Conservation (phyloP, 92 coral and sea anemone species). For the Diadumene lineata region DNA sequence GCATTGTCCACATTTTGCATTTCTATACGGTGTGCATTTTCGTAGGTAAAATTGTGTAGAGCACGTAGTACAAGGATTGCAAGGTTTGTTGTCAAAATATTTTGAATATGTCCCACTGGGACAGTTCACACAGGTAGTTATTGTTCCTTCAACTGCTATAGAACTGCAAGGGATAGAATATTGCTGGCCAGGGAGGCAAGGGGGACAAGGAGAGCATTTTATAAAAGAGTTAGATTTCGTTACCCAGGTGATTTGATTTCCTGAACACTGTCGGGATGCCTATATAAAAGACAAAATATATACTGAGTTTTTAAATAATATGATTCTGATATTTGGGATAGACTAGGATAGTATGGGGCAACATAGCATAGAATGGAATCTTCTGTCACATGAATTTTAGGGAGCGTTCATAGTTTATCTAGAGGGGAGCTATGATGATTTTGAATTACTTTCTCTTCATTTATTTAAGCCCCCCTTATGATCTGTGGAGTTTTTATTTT, state of each 20-base stretch:
- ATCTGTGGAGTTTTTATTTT: no score
- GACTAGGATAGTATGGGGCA: no score
- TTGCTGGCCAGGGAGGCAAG: slow-evolving; percentile 43
- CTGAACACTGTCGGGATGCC: slow-evolving; percentile 3
- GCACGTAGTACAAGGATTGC: slow-evolving; percentile 47
- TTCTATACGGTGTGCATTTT: slow-evolving; percentile 32
- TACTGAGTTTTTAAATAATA: neutral
- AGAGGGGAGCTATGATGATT: no score
- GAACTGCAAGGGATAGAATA: slow-evolving; percentile 51
- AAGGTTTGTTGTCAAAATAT: slow-evolving; percentile 30
- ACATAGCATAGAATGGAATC: no score
- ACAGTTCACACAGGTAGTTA: slow-evolving; percentile 33
- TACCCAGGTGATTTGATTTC: slow-evolving; percentile 48
- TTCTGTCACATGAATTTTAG: no score
- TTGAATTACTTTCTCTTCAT: no score
- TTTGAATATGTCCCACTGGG: slow-evolving; percentile 43
- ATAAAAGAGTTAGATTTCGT: neutral
- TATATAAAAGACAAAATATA: neutral
- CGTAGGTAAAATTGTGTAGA: slow-evolving; percentile 29
- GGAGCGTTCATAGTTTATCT: no score
- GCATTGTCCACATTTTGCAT: slow-evolving; percentile 47
- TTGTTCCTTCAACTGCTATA: slow-evolving; percentile 28
- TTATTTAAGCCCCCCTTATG: no score
- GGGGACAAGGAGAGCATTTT: slow-evolving; percentile 48
- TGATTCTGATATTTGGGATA: no score